Base-by-base conservation (phyloP, 2,888 invertebrate species). In the Cyclophora punctaria region DNA sequence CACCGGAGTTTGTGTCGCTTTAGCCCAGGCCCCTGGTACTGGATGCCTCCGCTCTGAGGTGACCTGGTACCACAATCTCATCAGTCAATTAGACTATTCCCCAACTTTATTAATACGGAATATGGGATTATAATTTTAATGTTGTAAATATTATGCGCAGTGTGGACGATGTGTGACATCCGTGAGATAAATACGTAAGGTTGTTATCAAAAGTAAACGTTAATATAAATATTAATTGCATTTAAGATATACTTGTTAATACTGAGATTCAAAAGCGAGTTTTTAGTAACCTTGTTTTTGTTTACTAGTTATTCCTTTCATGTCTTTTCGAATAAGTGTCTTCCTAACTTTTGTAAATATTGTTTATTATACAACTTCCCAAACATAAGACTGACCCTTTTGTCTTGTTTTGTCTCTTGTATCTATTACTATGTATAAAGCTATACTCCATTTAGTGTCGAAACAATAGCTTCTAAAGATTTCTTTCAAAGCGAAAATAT, bases 361-460 rank as follows among this genome's bases (percentile, higher is more conserved):
- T 70, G 71, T 82, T 86, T 83, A 80, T 83, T 84, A 78, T 85
- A 86, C 83, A 83, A 80, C 83, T 87, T 87, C 86, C 88, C 88
- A 86, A 87, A 85, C 75, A 88, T 87, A 88, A 88, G 88, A 88
- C 88, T 88, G 88, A 88, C 80, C 88, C 87, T 84, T 87, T 84
- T 82, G 78, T 86, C 86, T 87, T 84, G 73, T 83, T 88, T 85
- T 75, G 70, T 83, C 81, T 77, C 78, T 84, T 83, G 70, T 81
- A 77, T 74, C 70, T 78, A 63, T 68, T 63, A 61, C 49, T 71
- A 67, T 76, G 75, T 79, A 76, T 78, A 79, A 79, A 72, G 77
- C 78, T 84, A 73, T 80, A 80, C 73, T 77, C 72, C 67, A 74
- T 65, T 74, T 82, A 82, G 82, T 71, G 64, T 78, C 75, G 37